Evolutionary conservation across 2,888 invertebrate genomes (phyloP).

Genomic region (Horisme vitalbata): DNA sequence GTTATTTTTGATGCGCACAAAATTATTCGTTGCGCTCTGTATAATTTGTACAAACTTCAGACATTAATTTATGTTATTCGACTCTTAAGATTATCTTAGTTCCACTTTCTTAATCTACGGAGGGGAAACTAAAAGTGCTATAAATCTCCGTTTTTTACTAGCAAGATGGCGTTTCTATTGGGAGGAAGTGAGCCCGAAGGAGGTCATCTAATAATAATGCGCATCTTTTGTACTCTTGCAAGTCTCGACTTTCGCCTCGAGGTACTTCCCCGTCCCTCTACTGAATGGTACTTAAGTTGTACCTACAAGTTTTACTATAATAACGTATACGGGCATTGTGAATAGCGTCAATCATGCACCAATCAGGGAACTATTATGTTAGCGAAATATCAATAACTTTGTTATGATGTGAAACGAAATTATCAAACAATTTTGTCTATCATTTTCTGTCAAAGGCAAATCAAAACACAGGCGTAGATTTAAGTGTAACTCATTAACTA

Average conservation of each 20-base stretch:
- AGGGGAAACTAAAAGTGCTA: slow-evolving; percentile 44
- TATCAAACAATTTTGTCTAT: too few relatives aligned
- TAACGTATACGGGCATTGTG: slow-evolving; percentile 22
- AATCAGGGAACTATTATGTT: slow-evolving; percentile 1
- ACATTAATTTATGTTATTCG: slow-evolving; percentile 27
- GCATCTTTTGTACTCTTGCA: slow-evolving; percentile 29
- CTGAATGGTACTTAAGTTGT: slow-evolving; percentile 21
- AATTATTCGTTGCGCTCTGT: slow-evolving; percentile 22
- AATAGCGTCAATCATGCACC: slow-evolving; percentile 22
- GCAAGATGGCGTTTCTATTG: slow-evolving; percentile 20
- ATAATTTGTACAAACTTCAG: slow-evolving; percentile 27
- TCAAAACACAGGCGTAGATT: too few relatives aligned
- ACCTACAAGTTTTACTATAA: slow-evolving; percentile 3
- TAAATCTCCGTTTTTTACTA: slow-evolving; percentile 44
- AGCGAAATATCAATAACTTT: too few relatives aligned
- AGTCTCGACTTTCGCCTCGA: slow-evolving; percentile 25
- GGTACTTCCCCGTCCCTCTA: slow-evolving; percentile 18
- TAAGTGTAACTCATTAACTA: too few relatives aligned
- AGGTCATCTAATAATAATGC: slow-evolving; percentile 37
- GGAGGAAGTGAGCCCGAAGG: slow-evolving; percentile 24
- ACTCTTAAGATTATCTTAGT: slow-evolving; percentile 31
- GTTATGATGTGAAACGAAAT: too few relatives aligned
- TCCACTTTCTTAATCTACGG: slow-evolving; percentile 37
- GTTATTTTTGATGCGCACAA: slow-evolving; percentile 23
- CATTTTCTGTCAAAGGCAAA: too few relatives aligned